These are phyloP conservation scores for Hymenopus coronatus DNA, from an alignment of 2,888 invertebrate species.

Conservation along the genomic window DNA sequence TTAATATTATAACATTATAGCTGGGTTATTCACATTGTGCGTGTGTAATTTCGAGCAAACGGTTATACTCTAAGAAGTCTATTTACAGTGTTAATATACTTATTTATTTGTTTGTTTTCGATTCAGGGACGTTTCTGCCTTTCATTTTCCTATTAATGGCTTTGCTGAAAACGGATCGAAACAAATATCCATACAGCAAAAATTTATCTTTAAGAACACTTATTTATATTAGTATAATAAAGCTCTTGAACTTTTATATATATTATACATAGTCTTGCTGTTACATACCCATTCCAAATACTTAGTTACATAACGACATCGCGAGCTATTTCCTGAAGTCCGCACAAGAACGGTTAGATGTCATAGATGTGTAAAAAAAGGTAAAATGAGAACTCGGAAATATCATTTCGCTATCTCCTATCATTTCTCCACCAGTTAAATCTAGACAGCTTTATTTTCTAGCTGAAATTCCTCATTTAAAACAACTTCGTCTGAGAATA, in stretches of 20 bases:
- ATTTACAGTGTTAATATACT: neutral
- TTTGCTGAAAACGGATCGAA: neutral
- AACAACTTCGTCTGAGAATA: neutral
- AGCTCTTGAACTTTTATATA: neutral
- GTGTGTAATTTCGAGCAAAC: neutral
- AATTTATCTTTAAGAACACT: neutral
- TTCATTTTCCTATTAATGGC: neutral
- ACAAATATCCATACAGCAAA: neutral
- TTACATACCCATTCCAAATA: neutral
- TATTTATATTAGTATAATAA: neutral
- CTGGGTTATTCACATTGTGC: neutral
- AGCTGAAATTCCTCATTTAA: neutral
- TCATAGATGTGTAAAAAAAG: too few species aligned
- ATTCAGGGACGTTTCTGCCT: neutral
- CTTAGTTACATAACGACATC: neutral
- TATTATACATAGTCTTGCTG: neutral
- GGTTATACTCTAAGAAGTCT: neutral
- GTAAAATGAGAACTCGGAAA: neutral
- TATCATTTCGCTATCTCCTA: neutral
- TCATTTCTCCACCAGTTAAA: neutral
- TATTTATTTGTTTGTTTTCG: neutral
- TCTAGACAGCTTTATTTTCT: too few species aligned
- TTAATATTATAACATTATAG: neutral
- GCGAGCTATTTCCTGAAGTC: neutral
- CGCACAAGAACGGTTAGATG: too few species aligned